Evolutionary conservation across 2,113 vertebrate genomes (phyloP), one percentile per base, ranked within the genome.

Genomic region (Otis tarda): DNA sequence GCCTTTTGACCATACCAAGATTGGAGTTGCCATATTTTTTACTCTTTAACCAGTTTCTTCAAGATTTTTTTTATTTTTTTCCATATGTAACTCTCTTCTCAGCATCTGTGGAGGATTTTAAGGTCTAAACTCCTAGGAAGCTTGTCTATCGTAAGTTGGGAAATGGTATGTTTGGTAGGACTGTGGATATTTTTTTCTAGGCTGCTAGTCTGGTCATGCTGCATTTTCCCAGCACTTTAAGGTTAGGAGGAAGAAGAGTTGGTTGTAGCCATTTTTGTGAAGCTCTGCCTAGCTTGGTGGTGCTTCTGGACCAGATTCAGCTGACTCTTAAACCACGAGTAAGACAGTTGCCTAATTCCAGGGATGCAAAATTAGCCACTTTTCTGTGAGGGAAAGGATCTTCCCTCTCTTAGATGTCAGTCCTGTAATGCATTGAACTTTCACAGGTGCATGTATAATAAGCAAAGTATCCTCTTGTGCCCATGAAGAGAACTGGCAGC

Each of bases 291-390:
- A 52, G 37, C 21, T 39, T 73, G 23, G 63, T 88, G 53, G 71
- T 83, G 50, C 65, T 91, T 89, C 52, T 84, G 28, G 59, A 71
- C 31, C 21, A 83, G 78, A 73, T 83, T 93, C 28, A 86, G 28
- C 30, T 52, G 59, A 77, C 63, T 91, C 57, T 83, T 55, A 75
- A 94, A 50, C 63, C 60, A 86, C 76, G 68, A 85, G 95, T 94
- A 93, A 39, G 39, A 59, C 37, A 20, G 23, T 74, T 86, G 76
- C 43, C 37, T 88, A 56, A 64, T 92, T 95, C 79, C 88, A 68
- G 47, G 55, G 33, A 53, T 85, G 55, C 50, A 88, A 31, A 79
- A 73, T 74, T 47, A 80, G 2, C 28, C 7, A 6, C 55, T 93
- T 90, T 55, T 33, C 39, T 90, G 8, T 55, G 55, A 21, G 43